Base-by-base conservation (phyloP, 2,888 invertebrate species). In the Acanthosepion lycidas region DNA sequence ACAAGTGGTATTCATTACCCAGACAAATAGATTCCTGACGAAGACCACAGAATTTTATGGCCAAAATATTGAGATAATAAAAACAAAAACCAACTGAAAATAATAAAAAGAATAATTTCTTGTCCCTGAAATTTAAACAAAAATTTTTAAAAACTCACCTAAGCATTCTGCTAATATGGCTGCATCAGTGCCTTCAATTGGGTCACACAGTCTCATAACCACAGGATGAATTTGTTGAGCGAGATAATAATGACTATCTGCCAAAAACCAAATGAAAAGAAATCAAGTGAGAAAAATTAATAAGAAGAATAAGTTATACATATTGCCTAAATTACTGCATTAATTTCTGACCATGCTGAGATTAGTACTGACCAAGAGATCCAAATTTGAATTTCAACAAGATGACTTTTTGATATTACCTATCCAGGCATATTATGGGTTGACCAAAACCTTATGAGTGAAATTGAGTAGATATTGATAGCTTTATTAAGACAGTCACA, bases 181-280 rank as follows among this genome's bases (percentile, higher is more conserved):
- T 6, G 98, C 98, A 97, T 99, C 99, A 95, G 99, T 98, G 26
- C 99, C 99, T 95, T 99, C 99, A 93, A 99, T 98, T 0, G 99
- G 99, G 95, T 99, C 99, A 97, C 99, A 99, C 97, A 99, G 98
- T 96, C 99, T 98, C 55, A 99, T 98, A 95, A 99, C 98, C 0
- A 99, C 99, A 0, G 99, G 99, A 97, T 99, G 99, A 92, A 99
- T 98, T 98, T 99, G 99, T 97, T 99, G 98, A 0, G 98, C 98
- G 96, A 99, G 98, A 97, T 99, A 99, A 97, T 99, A 99, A 96
- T 98, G 98, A 4, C 98, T 98, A 97, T 99, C 99, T 97, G 96
- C 6, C 42, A 95, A 94, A 94, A 91, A 93, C 51, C 94, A 53
- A 64, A 91, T 51, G 51, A 49, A 94, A 94, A 78, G 78, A 78